phyloP scores from a whole-genome alignment of 2,113 vertebrate species.

The Eudyptes chrysolophus region DNA sequence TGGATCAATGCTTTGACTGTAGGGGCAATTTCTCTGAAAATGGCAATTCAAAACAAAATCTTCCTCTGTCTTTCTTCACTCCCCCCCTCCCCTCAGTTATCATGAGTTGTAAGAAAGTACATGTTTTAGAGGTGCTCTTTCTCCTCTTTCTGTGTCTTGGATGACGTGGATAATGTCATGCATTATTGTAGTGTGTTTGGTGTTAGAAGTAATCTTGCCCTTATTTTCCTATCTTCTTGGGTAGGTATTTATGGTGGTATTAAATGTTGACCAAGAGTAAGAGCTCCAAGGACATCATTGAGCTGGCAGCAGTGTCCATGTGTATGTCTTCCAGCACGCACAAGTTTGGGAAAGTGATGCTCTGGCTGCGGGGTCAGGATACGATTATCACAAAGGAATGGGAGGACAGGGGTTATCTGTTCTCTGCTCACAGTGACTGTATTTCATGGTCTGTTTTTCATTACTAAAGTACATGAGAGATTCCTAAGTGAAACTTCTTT shows the following conservation, averaged over 20 bases:
- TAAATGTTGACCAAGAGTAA: neutral
- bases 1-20: neutral
- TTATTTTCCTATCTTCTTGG: neutral
- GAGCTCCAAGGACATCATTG: neutral
- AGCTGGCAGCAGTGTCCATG: neutral
- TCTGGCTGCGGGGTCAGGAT: neutral
- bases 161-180: neutral
- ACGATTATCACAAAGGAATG: neutral
- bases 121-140: neutral
- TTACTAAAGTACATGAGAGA: neutral
- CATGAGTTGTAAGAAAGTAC: neutral
- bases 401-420: neutral
- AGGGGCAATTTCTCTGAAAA: neutral
- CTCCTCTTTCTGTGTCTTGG: neutral
- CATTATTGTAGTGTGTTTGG: neutral
- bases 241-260: neutral
- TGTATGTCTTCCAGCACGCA: neutral
- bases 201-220: neutral
- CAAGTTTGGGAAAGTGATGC: neutral
- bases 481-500: neutral
- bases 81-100: accelerated
- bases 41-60: neutral
- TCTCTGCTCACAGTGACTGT: neutral
- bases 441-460: neutral
- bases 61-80: neutral